Conservation (phyloP, 2,113 vertebrate genomes). For the Urocolius indicus region DNA sequence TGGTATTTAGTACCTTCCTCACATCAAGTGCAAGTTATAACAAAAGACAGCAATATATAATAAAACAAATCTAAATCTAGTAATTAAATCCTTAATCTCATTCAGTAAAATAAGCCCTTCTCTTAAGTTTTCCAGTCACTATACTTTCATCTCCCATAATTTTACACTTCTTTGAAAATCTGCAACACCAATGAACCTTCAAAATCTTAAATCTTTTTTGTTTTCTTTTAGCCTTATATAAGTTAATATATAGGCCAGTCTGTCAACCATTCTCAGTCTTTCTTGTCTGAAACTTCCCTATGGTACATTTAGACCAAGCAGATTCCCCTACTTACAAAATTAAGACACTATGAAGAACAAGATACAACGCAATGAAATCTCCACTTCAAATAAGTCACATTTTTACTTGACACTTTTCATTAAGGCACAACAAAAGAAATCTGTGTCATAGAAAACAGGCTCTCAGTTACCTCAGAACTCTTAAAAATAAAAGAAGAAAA, state of each 20-base stretch:
- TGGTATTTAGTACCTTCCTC: neutral
- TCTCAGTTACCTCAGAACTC: neutral
- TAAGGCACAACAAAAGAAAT: neutral
- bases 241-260: neutral
- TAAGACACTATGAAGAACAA: neutral
- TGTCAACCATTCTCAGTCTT: neutral
- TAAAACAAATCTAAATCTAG: neutral
- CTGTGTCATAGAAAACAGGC: neutral
- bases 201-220: neutral
- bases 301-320: neutral
- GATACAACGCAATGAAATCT: neutral
- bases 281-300: neutral
- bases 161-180: neutral
- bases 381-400: neutral
- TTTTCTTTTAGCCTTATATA: neutral
- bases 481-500: neutral
- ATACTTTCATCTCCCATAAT: neutral
- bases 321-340: neutral
- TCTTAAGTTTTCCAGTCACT: neutral
- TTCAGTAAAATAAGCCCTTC: neutral
- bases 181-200: neutral
- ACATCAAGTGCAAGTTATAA: neutral
- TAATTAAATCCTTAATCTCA: neutral
- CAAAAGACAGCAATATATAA: neutral
- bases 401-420: neutral